Evolutionary conservation across 2,888 invertebrate species (phyloP), one percentile per base, ranked within the genome.

Genomic region (Ametastegia equiseti): DNA sequence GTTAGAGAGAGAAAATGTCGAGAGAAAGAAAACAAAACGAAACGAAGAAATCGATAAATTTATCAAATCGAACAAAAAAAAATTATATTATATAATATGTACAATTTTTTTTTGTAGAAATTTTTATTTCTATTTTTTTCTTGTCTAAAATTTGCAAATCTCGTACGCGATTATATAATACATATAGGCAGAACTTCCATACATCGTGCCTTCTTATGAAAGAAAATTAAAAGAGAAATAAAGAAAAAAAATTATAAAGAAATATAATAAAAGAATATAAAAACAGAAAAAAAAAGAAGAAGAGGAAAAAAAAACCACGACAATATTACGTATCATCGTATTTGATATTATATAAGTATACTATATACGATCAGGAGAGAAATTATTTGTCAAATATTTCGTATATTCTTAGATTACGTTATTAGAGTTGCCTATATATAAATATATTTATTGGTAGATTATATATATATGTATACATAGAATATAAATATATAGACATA

Each of bases 111-210:
- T 36, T 1, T 6, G 15, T 65, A 5, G 4, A 42, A 11, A 42
- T 69, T 69, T 23, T 42, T 42, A 1, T 54, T 7, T 54, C n/a
- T 54, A 54, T 15, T 54, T 23, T 0, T 54, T 54, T 54, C 7
- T 19, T 54, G 54, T 33, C 6, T 33, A 27, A 36, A 19, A 67
- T 39, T 71, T 27, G n/a, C 45, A 47, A 27, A 71, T 71, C 71
- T 54, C 54, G 54, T 57, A 63, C 36, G 78, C 78, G 78, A 78
- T 42, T 39, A 75, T 75, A n/a, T n/a, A n/a, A n/a, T n/a, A n/a
- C n/a, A n/a, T 60, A 60, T 60, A 88, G 87, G 88, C 89, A 88
- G 86, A 87, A 90, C 88, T 90, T 90, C 89, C 89, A 89, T 88
- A 86, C 88, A 87, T 88, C 88, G 90, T 89, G 89, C 88, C 90